A percentile compares a stretch with the other conserved stretches of the same genome.
Evolutionary conservation across 2,797 vertebrate species (phyloP).

Genomic region (Phalloptychus januarius): DNA sequence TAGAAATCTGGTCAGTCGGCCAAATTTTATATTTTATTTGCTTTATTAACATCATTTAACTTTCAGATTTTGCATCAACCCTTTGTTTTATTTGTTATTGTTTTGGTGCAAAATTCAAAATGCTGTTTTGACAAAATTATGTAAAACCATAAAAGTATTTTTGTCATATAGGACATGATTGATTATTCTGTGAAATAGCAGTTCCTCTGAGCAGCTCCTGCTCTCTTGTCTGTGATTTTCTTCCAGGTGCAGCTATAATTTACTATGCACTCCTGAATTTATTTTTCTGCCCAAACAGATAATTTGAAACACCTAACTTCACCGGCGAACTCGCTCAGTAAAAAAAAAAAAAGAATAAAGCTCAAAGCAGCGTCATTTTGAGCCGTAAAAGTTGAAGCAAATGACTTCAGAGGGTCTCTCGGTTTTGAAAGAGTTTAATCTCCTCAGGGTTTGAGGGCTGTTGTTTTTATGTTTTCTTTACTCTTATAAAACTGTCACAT

Average conservation of each 20-base stretch:
- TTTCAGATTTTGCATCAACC: background rate
- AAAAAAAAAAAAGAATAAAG: background rate
- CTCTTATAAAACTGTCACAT: slow-evolving; percentile 28
- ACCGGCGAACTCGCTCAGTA: slow-evolving; percentile 13
- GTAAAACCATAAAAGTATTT: background rate
- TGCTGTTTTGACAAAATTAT: background rate
- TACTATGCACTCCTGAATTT: background rate
- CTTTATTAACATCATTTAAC: background rate
- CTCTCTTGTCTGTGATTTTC: background rate
- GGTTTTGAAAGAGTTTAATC: slow-evolving; percentile 23
- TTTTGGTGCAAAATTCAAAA: background rate
- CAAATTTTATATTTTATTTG: background rate
- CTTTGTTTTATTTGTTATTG: background rate
- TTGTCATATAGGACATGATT: background rate
- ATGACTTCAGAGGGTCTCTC: slow-evolving; percentile 7
- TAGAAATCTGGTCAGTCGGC: background rate
- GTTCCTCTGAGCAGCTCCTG: background rate
- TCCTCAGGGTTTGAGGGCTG: slow-evolving; percentile 9
- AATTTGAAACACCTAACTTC: background rate
- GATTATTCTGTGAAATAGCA: background rate
- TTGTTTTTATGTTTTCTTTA: slow-evolving; percentile 14
- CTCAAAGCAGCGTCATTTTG: slow-evolving; percentile 24
- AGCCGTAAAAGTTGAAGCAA: slow-evolving; percentile 32
- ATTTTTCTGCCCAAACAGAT: background rate
- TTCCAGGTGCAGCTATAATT: background rate